Evolutionary conservation across 2,113 vertebrate species (phyloP), one percentile per base, ranked within the genome.

Genomic region (Australoheros scitulus): DNA sequence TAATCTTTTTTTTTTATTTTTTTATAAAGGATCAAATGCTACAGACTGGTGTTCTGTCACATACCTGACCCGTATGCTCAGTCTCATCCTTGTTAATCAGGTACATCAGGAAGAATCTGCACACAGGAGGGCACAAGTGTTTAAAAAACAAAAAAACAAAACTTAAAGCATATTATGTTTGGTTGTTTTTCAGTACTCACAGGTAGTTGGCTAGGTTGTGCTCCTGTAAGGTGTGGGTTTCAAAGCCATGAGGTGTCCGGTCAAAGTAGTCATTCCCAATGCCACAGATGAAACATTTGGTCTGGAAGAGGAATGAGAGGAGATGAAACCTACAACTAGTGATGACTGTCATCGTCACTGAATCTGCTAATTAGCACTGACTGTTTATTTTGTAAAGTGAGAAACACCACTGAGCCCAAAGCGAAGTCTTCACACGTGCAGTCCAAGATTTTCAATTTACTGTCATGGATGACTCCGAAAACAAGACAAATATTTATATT

Each of bases 261-360:
- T 99, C 98, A 93, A 99, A 99, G 91, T 99, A 99, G 92, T 99
- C 98, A 43, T 99, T 99, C 85, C 98, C 98, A 3, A 99, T 99
- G 80, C 98, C 98, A 89, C 98, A 99, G 94, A 99, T 99, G 93
- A 99, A 99, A 87, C 98, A 99, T 95, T 99, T 99, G 61, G 98
- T 99, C 98, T 99, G 90, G 32, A 83, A 55, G 26, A 77, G 9
- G n/a, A 81, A 41, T 1, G 1, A 58, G 24, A 18, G 9, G 7
- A 17, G 2, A 34, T 56, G 18, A n/a, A 56, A 56, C 34, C 1
- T 4, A 55, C 32, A 72, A 34, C 32, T 72, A 72, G 68, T 32
- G 47, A 55, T 32, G 47, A 34, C 17, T n/a, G 6, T 32, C 3
- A 72, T 17, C 15, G 2, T 6, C 15, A 6, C 13, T 47, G 4